Percentiles rank a stretch among this genome's conserved stretches.
Conservation (phyloP, 2,888 invertebrate genomes). For the Alloplasta piceator region DNA sequence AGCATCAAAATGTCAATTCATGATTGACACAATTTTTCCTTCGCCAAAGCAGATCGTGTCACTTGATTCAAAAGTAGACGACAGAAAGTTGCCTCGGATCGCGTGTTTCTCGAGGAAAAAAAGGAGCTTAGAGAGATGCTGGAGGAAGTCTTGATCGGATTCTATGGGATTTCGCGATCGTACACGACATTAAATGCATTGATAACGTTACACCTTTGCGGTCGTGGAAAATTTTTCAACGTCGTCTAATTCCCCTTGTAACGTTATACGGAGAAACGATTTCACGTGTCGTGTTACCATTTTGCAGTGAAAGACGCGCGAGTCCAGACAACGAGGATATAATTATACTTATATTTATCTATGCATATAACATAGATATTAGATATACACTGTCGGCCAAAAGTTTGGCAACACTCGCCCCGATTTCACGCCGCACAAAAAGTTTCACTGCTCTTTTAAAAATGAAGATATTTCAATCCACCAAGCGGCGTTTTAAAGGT, state of each 20-base stretch:
- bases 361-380: too few species aligned
- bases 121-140: not conserved
- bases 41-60: too few species aligned
- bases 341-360: not conserved
- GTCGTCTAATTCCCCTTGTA: slow-evolving; percentile 75
- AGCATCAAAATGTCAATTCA: too few species aligned
- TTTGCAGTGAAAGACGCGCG: slow-evolving; percentile 61
- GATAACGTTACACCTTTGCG: slow-evolving; percentile 69
- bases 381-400: too few species aligned
- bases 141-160: not conserved
- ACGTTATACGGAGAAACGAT: slow-evolving; percentile 79
- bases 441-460: too few species aligned
- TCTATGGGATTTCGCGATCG: slow-evolving; percentile 13
- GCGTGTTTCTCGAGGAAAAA: not conserved
- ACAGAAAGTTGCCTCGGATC: too few species aligned
- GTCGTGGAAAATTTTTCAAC: slow-evolving; percentile 60
- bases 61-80: too few species aligned
- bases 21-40: too few species aligned
- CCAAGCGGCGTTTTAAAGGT: too few species aligned
- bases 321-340: slow-evolving; percentile 11
- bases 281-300: slow-evolving; percentile 80
- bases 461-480: too few species aligned
- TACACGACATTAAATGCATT: slow-evolving; percentile 10
- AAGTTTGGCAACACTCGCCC: too few species aligned
- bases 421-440: too few species aligned